A percentile compares a stretch with the other conserved stretches of the same genome.
Conservation (phyloP, 1,140 invertebrate genomes). For the Apis cerana region DNA sequence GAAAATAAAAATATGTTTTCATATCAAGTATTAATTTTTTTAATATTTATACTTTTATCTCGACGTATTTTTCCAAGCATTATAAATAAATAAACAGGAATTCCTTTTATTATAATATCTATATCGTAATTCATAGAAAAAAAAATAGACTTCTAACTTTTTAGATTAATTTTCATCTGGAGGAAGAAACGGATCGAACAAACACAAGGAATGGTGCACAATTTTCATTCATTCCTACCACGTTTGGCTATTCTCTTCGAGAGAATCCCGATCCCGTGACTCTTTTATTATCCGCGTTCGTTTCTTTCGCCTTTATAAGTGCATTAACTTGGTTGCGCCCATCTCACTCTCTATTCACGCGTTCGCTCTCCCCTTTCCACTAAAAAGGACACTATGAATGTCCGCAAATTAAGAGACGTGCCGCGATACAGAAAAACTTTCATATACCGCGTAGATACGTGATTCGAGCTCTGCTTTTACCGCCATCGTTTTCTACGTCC, state of each 20-base stretch:
- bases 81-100: too few species aligned
- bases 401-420: conserved; percentile 12
- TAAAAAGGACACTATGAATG: neutral
- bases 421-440: neutral
- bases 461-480: neutral
- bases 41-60: too few species aligned
- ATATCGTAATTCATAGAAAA: too few species aligned
- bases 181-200: too few species aligned
- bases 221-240: neutral
- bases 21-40: too few species aligned
- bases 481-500: neutral
- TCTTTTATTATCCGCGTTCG: neutral
- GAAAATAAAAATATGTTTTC: too few species aligned
- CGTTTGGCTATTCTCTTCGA: neutral
- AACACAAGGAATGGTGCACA: too few species aligned
- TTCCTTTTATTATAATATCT: too few species aligned
- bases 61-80: too few species aligned
- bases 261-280: neutral
- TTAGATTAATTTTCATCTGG: too few species aligned
- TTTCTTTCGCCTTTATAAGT: neutral
- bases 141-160: too few species aligned
- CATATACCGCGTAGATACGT: neutral
- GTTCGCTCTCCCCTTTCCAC: neutral
- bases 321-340: neutral
- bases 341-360: neutral